These are phyloP conservation scores for Slavum lentiscoides DNA, from an alignment of 2,888 invertebrate genomes.

Conservation along the genomic window DNA sequence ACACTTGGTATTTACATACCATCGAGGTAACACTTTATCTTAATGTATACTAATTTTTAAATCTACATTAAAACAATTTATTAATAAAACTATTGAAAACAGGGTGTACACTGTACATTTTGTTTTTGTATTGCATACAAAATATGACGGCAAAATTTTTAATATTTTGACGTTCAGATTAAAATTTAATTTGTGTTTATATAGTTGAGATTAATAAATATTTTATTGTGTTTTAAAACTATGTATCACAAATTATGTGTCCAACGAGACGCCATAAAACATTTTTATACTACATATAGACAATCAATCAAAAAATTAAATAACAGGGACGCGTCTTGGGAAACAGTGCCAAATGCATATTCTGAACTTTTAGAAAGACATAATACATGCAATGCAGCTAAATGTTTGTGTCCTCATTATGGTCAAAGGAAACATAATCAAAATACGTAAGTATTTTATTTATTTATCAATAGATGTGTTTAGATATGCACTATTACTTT, in stretches of 20 bases:
- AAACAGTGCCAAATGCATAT: conserved; percentile 75
- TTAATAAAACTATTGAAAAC: neutral
- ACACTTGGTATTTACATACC: conserved; percentile 77
- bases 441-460: conserved; percentile 59
- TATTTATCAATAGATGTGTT: neutral
- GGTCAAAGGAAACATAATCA: conserved; percentile 59
- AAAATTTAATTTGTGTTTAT: too few species aligned
- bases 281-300: conserved; percentile 14
- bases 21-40: conserved; percentile 24
- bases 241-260: neutral
- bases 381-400: conserved; percentile 65
- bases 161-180: too few species aligned
- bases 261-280: neutral
- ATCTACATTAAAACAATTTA: neutral
- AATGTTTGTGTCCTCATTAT: conserved; percentile 65
- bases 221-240: neutral
- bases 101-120: neutral
- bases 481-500: too few species aligned
- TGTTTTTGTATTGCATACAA: neutral
- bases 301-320: conserved; percentile 43
- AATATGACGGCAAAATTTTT: too few species aligned
- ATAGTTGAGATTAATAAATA: neutral
- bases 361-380: conserved; percentile 71
- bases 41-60: neutral
- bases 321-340: conserved; percentile 81